Evolutionary conservation across 2,113 vertebrate species (phyloP).

Genomic region (Nymphicus hollandicus): DNA sequence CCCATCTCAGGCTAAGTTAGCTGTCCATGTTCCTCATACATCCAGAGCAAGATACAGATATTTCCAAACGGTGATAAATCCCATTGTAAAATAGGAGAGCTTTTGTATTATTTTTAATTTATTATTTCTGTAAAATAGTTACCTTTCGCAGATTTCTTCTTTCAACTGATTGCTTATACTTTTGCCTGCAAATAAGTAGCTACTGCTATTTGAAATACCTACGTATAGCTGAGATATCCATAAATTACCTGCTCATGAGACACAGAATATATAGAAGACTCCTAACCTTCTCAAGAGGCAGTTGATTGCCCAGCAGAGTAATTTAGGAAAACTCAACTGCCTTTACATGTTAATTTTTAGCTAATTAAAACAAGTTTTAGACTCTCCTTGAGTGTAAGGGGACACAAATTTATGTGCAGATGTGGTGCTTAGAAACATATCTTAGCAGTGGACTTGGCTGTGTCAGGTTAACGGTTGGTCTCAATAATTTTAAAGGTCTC

Average conservation of each 20-base stretch:
- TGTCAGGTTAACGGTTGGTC: background rate
- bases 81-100: background rate
- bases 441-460: background rate
- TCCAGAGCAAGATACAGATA: background rate
- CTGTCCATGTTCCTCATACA: background rate
- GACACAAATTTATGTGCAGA: background rate
- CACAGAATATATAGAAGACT: background rate
- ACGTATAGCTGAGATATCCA: background rate
- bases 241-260: background rate
- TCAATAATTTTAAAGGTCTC: accelerated
- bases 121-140: background rate
- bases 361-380: background rate
- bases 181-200: background rate
- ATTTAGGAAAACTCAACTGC: background rate
- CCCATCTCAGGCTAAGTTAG: background rate
- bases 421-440: too few species aligned
- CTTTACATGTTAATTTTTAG: background rate
- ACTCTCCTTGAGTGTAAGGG: background rate
- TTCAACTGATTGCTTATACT: background rate
- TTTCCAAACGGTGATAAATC: background rate
- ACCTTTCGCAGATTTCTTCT: background rate
- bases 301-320: background rate
- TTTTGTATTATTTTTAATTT: background rate
- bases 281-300: background rate
- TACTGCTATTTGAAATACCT: background rate